Evolutionary conservation across 1,140 invertebrate species (phyloP), one percentile per base, ranked within the genome.

Genomic region (Neodiprion lecontei): DNA sequence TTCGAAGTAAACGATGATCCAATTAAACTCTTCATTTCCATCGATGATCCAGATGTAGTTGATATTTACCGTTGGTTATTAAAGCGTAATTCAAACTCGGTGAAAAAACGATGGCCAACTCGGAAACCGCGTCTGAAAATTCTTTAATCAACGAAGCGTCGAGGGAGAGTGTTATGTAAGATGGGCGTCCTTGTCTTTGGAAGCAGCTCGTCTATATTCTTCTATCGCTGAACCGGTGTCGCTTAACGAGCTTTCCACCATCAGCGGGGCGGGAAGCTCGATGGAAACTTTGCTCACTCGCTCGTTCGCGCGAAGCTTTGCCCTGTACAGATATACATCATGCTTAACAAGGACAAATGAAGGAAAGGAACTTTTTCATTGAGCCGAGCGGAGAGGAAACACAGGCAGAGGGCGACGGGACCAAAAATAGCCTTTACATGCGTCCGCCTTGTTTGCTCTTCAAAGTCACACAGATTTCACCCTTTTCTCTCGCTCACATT

Each of bases 271-370:
- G 28, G 28, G 28, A 40, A 40, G 11, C 11, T 12, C n/a, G 53
- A 17, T 9, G 53, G 11, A 61, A 61, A 61, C 53, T 61, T 61
- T 61, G 53, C 53, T 61, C 53, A 17, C 53, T 61, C 53, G 53
- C 53, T 61, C 53, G 53, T 17, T 61, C 53, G 53, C n/a, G 53
- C 53, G 9, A 61, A 61, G 53, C 53, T 9, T 61, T 7, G 53
- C 53, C 53, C n/a, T 61, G 53, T 61, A 14, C 53, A 61, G 53
- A 61, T 61, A 61, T 61, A 61, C 7, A 61, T 61, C 53, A 61
- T 17, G n/a, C 53, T 17, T 61, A 61, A 61, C 53, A 61, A 61
- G 53, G 53, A 61, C 53, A 61, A 61, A 61, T 61, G 53, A 61
- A 61, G 53, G 53, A 17, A 12, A 17, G 53, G 53, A 61, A 61